Evolutionary conservation across 2,797 vertebrate species (phyloP).

Genomic region (Diplodus sargus): DNA sequence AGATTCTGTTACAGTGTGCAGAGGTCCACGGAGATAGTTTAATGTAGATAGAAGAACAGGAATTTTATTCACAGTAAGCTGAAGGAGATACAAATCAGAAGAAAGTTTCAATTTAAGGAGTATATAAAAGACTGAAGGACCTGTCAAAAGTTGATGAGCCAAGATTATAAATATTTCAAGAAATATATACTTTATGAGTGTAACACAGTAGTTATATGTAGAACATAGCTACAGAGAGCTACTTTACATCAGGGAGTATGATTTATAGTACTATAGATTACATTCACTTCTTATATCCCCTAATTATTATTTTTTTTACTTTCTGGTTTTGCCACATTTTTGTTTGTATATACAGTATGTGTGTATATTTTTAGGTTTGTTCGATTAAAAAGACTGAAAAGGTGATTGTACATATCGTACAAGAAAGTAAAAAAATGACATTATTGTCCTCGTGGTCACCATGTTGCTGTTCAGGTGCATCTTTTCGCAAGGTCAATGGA

Average conservation of each 20-base stretch:
- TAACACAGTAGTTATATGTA: slow-evolving; percentile 32
- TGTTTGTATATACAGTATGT: slow-evolving; percentile 28
- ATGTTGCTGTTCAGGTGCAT: slow-evolving; percentile 9
- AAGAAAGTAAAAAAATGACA: not conserved
- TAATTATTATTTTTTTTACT: slow-evolving; percentile 39
- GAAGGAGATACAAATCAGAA: slow-evolving; percentile 11
- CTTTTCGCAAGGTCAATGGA: not conserved
- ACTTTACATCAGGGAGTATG: slow-evolving; percentile 65
- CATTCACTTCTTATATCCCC: slow-evolving; percentile 38
- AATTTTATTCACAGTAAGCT: not conserved
- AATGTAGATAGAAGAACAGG: slow-evolving; percentile 52
- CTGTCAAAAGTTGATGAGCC: slow-evolving; percentile 11
- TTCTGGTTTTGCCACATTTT: not conserved
- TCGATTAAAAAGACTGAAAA: slow-evolving; percentile 18
- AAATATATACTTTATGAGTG: slow-evolving; percentile 25
- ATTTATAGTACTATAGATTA: slow-evolving; percentile 33
- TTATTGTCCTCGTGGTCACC: not conserved
- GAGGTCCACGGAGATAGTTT: slow-evolving; percentile 62
- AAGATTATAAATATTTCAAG: slow-evolving; percentile 39
- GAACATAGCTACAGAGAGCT: slow-evolving; percentile 32
- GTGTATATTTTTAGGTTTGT: slow-evolving; percentile 7
- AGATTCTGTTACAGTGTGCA: slow-evolving; percentile 65
- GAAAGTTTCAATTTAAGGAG: slow-evolving; percentile 9
- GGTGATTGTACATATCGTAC: slow-evolving; percentile 22
- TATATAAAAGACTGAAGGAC: slow-evolving; percentile 22